Evolutionary conservation across 1,140 invertebrate species (phyloP), one percentile per base, ranked within the genome.

Genomic region (Elysia chlorotica): DNA sequence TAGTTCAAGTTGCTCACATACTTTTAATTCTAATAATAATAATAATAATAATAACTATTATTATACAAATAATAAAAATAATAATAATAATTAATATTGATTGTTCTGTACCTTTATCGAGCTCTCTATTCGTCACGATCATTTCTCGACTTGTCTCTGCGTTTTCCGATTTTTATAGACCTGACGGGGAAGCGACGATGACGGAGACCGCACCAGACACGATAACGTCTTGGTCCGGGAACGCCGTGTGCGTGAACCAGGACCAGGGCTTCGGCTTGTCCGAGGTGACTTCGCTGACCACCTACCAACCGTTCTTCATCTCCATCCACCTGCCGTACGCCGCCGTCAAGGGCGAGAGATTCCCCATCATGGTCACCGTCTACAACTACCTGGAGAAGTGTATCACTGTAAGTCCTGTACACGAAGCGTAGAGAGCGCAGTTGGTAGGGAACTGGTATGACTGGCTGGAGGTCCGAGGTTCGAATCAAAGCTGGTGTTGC

Each of bases 181-280:
- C 86, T 74, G 87, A 88, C 77, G 92, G 92, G 28, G 81, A 86
- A 70, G 75, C 87, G 59, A 71, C 81, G 25, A 57, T 91, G 28
- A 83, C 82, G 2, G 88, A 89, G 41, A 85, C 86, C 61, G 92
- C 95, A 37, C 97, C 97, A 0, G 92, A 95, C 76, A 94, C 94
- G 0, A 94, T 98, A 10, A 97, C 95, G 0, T 95, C 94, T 2
- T 99, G 96, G 96, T 90, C 94, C n/a, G 90, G 98, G 0, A 94
- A 93, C 38, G 96, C 94, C 0, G 97, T 99, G 83, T 95, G 97
- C 2, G 88, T 98, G 37, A 95, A 96, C 87, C 89, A 93, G 0
- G 89, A 92, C 14, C 86, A 92, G 69, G 97, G 97, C 35, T 89
- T 99, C 0, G 96, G 95, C 0, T 88, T 99, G 2, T 92, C 94